Base-by-base conservation (phyloP, 2,113 vertebrate genomes). In the Coptodon bakossiorum region DNA sequence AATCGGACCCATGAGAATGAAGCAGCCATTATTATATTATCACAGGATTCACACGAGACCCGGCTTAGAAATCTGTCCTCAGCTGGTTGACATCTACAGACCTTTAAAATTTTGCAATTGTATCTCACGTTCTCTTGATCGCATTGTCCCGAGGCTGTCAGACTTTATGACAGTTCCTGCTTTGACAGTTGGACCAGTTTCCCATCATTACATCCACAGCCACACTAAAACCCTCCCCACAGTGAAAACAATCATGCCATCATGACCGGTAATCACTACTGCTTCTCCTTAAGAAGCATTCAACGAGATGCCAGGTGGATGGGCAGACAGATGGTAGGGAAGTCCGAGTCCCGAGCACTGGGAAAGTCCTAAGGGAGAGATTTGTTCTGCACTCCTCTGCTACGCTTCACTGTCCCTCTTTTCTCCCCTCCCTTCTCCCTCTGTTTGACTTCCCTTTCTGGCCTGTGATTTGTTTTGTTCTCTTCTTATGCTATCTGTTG, bases 321-420 rank as follows among this genome's bases (percentile, higher is more conserved):
- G 40, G 81, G 61, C 83, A 90, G 90, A 92, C 92, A 90, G 87
- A 90, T 83, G 85, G 85, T 5, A 87, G 88, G 54, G 89, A 87
- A 85, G 34, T 66, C 59, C 4, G 34, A 88, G 83, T 92, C 91
- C 89, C 82, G 80, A 91, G 93, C 85, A 90, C 83, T 81, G 83
- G 87, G 87, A 81, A 81, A 79, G 83, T 94, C 94, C 89, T 54
- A n/a, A 82, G 91, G 93, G 94, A 90, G 86, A 85, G 57, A 93
- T 94, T 92, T 90, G 80, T 87, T 91, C 89, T 82, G 87, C 86
- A 86, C 84, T 87, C 81, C 84, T 89, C 85, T 54, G 89, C 80
- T 88, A 66, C 34, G 53, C 91, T 81, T 81, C 82, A 24, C 53
- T 13, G 22, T 91, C 66, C 79, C 56, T 59, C 73, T 48, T 40